These are phyloP conservation scores for Pachliopta kotzebuea DNA, from an alignment of 2,888 invertebrate genomes.

Conservation along the genomic window DNA sequence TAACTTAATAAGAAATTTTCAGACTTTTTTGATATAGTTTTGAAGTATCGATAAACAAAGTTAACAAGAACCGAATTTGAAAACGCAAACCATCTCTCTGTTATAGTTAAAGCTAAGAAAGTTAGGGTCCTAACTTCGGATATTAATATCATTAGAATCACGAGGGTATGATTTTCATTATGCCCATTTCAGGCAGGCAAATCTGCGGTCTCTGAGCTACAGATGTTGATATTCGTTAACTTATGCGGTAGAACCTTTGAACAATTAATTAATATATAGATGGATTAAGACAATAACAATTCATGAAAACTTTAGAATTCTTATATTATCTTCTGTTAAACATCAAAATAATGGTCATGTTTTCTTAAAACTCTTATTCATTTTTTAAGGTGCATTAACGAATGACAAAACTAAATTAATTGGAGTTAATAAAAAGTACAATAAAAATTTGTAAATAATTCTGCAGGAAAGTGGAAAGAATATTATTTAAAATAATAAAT, in stretches of 20 bases:
- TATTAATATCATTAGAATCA: slow-evolving; percentile 26
- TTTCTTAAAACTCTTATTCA: neutral
- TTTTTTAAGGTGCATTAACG: neutral
- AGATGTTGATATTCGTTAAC: slow-evolving; percentile 26
- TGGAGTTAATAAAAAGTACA: too few species aligned
- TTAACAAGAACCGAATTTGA: neutral
- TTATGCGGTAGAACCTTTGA: slow-evolving; percentile 8
- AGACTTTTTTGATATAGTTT: too few species aligned
- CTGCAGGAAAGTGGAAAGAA: too few species aligned
- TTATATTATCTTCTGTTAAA: neutral
- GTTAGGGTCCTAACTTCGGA: slow-evolving; percentile 2
- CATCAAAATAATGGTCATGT: neutral
- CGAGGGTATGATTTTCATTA: slow-evolving; percentile 25
- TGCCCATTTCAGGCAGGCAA: slow-evolving; percentile 16
- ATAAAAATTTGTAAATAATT: too few species aligned
- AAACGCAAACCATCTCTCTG: slow-evolving; percentile 2
- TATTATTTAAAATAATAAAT: too few species aligned
- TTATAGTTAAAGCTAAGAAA: slow-evolving; percentile 8
- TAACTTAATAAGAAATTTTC: too few species aligned
- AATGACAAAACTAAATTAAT: neutral
- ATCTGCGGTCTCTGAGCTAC: slow-evolving; percentile 12
- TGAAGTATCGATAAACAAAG: neutral
- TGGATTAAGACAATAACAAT: neutral
- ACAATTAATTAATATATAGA: slow-evolving; percentile 15
- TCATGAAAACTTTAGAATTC: neutral